phyloP scores from a whole-genome alignment of 35 echinoderm and acorn worm genomes.

The Anneissia japonica region DNA sequence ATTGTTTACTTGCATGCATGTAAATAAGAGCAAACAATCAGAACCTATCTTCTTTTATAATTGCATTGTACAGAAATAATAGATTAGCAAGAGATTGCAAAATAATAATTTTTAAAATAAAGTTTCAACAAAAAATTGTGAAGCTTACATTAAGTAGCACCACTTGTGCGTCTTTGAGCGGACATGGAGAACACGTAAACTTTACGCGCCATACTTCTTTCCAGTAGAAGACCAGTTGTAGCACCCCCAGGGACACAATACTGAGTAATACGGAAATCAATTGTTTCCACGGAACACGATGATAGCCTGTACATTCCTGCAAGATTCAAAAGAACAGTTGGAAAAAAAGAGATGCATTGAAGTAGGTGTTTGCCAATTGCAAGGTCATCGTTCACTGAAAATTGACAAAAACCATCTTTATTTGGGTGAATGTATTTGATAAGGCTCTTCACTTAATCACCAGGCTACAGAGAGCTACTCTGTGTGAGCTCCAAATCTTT shows the following conservation, averaged over 20 bases:
- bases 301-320: constrained; percentile 67
- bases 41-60: too few species aligned
- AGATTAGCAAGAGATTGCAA: background rate
- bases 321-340: background rate
- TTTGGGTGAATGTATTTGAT: too few species aligned
- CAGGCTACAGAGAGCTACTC: too few species aligned
- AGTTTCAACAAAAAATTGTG: background rate
- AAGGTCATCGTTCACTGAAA: too few species aligned
- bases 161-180: constrained; percentile 29
- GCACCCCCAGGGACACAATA: constrained; percentile 44
- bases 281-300: constrained; percentile 15
- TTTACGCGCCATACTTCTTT: constrained; percentile 72
- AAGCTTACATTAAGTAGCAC: constrained; percentile 55
- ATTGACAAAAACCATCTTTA: too few species aligned
- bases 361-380: too few species aligned
- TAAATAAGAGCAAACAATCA: too few species aligned
- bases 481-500: too few species aligned
- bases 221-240: constrained; percentile 96
- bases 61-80: too few species aligned
- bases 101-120: background rate
- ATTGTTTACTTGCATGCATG: too few species aligned
- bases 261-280: constrained; percentile 34
- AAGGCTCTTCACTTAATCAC: too few species aligned
- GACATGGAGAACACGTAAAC: constrained; percentile 46
- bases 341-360: too few species aligned